Conservation (phyloP, 2,797 vertebrate genomes). For the Phaenicophaeus curvirostris region DNA sequence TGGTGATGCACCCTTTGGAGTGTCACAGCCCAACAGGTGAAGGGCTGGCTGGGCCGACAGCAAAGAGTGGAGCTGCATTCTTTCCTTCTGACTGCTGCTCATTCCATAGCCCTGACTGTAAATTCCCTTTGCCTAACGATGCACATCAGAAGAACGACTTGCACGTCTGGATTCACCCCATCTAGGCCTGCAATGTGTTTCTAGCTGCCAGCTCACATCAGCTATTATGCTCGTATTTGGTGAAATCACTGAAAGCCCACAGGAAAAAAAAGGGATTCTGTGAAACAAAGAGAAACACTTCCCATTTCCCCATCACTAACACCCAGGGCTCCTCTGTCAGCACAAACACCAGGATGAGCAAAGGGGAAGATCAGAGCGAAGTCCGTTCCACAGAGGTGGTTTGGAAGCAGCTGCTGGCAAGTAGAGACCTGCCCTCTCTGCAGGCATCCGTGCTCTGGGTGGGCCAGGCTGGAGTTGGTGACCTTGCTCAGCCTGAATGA, state of each 20-base stretch:
- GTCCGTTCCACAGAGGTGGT: background rate
- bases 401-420: background rate
- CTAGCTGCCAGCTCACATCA: background rate
- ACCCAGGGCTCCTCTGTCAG: background rate
- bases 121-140: background rate
- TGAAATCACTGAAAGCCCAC: background rate
- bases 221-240: background rate
- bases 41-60: background rate
- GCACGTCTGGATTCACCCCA: background rate
- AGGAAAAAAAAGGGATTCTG: background rate
- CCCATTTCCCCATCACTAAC: background rate
- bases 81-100: background rate
- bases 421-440: background rate
- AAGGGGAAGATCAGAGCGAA: background rate
- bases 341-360: background rate
- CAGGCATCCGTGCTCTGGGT: background rate
- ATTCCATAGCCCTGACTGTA: background rate
- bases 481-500: background rate
- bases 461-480: background rate
- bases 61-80: rapidly evolving
- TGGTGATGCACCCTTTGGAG: background rate
- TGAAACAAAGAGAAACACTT: background rate
- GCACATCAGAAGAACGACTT: background rate
- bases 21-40: background rate
- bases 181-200: background rate